Evolutionary conservation across 23 tunicate genomes (phyloP).

Genomic region (Oikopleura vanhoeffeni): DNA sequence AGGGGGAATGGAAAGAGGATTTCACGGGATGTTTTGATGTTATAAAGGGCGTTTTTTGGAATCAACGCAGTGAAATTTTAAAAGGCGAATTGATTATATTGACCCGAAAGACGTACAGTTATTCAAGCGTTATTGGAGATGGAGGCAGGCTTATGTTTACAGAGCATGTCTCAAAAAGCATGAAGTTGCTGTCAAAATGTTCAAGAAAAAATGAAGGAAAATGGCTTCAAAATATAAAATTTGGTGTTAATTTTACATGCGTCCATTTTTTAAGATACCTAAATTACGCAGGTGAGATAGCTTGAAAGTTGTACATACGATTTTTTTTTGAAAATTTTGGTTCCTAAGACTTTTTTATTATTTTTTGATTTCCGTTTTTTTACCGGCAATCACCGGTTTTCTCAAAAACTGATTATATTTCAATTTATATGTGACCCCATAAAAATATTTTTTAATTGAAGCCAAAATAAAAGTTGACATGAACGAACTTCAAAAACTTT

Average conservation of each 20-base stretch:
- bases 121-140: neutral
- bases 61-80: neutral
- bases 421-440: too few species aligned
- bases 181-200: neutral
- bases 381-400: too few species aligned
- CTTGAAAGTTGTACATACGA: too few species aligned
- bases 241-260: too few species aligned
- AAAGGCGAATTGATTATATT: neutral
- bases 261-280: too few species aligned
- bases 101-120: neutral
- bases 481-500: neutral
- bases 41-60: neutral
- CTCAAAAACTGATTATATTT: too few species aligned
- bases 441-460: too few species aligned
- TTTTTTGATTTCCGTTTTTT: too few species aligned
- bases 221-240: too few species aligned
- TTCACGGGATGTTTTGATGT: slow-evolving; percentile 1
- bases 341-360: too few species aligned
- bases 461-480: neutral
- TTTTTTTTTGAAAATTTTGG: neutral
- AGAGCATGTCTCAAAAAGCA: neutral
- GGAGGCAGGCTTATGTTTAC: slow-evolving; percentile 13
- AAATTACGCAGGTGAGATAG: too few species aligned
- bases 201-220: neutral
- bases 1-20: neutral